Conservation (phyloP, 2,888 invertebrate genomes). For the Bellardia bayeri region DNA sequence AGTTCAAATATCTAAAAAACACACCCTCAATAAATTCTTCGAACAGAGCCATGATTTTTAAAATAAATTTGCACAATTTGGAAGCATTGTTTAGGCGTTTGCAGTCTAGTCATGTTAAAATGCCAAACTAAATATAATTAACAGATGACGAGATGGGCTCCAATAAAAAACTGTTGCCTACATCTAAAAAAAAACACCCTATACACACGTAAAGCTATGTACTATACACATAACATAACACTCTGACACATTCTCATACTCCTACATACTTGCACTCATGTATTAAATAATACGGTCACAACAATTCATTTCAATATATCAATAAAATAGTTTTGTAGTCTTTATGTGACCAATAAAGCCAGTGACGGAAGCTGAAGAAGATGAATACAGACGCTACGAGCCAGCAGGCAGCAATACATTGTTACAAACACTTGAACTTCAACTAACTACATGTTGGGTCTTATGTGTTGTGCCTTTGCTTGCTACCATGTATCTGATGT, state of each 20-base stretch:
- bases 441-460: background rate
- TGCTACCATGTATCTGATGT: background rate
- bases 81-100: no score
- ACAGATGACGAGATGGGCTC: no score
- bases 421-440: background rate
- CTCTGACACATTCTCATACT: background rate
- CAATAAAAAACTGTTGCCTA: no score
- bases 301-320: constrained; percentile 72
- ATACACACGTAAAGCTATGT: no score
- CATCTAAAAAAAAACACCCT: background rate
- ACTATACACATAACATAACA: background rate
- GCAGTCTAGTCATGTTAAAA: no score
- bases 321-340: constrained; percentile 70
- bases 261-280: constrained; percentile 25
- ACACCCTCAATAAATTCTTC: no score
- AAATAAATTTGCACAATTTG: no score
- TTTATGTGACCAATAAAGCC: constrained; percentile 64
- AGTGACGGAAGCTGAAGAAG: constrained; percentile 30
- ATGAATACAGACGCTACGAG: constrained; percentile 13
- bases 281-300: constrained; percentile 56
- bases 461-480: background rate
- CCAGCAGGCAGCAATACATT: background rate
- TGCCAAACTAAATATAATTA: no score
- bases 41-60: no score
- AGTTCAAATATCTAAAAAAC: no score